Conservation (phyloP, 2,113 vertebrate species). For the Xenus cinereus region DNA sequence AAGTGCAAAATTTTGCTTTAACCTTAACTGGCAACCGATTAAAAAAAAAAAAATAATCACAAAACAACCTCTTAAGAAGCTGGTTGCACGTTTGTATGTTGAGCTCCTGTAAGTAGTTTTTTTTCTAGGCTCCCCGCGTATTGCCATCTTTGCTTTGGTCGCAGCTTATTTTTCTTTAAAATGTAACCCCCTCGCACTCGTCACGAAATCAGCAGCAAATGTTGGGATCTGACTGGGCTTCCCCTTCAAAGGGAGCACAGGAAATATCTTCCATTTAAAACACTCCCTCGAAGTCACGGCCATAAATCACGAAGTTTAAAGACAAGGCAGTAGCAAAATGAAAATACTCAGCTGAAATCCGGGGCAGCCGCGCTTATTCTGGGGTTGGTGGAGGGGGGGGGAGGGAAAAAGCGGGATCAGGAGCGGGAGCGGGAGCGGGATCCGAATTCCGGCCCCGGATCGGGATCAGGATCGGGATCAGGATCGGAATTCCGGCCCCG, state of each 20-base stretch:
- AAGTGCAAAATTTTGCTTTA: not conserved
- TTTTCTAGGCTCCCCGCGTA: not conserved
- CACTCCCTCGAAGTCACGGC: not conserved
- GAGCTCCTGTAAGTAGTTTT: not conserved
- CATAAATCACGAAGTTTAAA: conserved; percentile 21
- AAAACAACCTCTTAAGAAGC: not conserved
- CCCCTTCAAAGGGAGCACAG: conserved; percentile 48
- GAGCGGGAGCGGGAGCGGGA: no score
- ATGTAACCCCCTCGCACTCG: not conserved
- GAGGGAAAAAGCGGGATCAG: no score
- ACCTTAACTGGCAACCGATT: not conserved
- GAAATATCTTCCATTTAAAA: conserved; percentile 23
- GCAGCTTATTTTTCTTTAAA: not conserved
- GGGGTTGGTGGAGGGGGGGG: not conserved
- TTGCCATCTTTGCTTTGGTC: not conserved
- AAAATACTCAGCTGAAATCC: not conserved
- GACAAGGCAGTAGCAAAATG: conserved; percentile 7
- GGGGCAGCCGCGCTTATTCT: not conserved
- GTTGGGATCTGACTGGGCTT: not conserved
- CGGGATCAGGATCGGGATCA: no score
- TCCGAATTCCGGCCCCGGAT: no score
- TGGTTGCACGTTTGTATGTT: not conserved
- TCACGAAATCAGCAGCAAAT: conserved; percentile 42
- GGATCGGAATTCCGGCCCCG: no score
- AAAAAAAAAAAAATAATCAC: not conserved